Conservation (phyloP, 2,888 invertebrate genomes). For the Netelia virgata region DNA sequence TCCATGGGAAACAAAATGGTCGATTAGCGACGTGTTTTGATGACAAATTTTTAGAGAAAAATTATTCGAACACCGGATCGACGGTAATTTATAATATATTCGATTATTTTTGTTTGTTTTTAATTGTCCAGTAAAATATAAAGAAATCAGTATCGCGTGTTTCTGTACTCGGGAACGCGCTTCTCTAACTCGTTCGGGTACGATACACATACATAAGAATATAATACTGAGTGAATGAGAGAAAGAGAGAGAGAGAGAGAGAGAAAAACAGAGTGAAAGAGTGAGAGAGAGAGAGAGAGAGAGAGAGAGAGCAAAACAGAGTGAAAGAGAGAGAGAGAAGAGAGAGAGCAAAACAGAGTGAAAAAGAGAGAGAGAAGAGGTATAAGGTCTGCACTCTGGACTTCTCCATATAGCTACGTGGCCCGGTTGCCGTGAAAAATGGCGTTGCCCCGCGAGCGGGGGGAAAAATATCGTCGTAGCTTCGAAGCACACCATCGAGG, state of each 20-base stretch:
- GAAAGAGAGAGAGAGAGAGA: slow-evolving; percentile 35
- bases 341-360: slow-evolving; percentile 23
- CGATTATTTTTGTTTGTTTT: slow-evolving; percentile 14
- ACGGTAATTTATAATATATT: neutral
- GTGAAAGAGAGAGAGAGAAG: slow-evolving; percentile 20
- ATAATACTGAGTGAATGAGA: slow-evolving; percentile 38
- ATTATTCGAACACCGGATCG: neutral
- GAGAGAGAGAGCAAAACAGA: neutral
- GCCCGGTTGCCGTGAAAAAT: slow-evolving; percentile 73
- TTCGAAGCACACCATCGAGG: slow-evolving; percentile 65
- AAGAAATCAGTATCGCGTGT: slow-evolving; percentile 60
- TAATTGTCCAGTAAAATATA: neutral
- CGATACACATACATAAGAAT: slow-evolving; percentile 1
- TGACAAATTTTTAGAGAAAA: neutral
- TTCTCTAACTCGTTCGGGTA: slow-evolving; percentile 51
- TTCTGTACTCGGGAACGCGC: slow-evolving; percentile 61
- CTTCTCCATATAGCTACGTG: slow-evolving; percentile 59
- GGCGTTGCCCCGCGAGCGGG: slow-evolving; percentile 69
- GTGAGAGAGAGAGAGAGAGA: neutral
- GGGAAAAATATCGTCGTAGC: slow-evolving; percentile 70
- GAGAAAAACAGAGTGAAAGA: slow-evolving; percentile 15
- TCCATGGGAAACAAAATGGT: too few relatives aligned
- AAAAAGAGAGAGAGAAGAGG: slow-evolving; percentile 3
- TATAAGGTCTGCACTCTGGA: slow-evolving; percentile 33
- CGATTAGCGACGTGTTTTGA: neutral